These are phyloP conservation scores for Zootoca vivipara DNA, from an alignment of 2,113 vertebrate genomes.

Conservation along the genomic window DNA sequence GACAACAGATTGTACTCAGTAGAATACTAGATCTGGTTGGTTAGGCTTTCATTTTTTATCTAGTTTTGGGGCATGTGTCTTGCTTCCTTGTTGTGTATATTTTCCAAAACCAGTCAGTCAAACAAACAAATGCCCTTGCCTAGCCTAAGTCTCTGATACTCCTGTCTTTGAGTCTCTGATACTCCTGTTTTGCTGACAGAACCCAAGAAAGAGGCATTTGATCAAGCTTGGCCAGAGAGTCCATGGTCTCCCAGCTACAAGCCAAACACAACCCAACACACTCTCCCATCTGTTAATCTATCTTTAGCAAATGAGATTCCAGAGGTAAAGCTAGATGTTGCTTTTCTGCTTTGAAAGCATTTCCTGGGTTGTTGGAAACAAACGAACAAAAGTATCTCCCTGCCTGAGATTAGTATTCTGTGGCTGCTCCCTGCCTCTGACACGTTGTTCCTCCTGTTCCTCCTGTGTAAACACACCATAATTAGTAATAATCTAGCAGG, in stretches of 20 bases:
- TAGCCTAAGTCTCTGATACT: too few species aligned
- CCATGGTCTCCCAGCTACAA: neutral
- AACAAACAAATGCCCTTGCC: too few species aligned
- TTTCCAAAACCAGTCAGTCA: too few species aligned
- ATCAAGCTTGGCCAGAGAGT: neutral
- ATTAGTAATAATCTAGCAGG: neutral
- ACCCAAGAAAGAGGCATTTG: neutral
- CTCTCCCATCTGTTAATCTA: neutral
- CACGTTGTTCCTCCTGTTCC: constrained; percentile 9
- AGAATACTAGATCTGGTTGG: too few species aligned
- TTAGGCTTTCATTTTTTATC: too few species aligned
- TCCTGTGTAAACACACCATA: neutral
- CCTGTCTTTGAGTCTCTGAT: too few species aligned
- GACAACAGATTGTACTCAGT: too few species aligned
- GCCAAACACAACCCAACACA: neutral
- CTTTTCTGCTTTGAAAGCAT: neutral
- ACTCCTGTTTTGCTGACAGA: neutral
- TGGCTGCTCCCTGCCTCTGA: neutral
- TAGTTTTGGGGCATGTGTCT: too few species aligned
- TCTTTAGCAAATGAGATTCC: neutral
- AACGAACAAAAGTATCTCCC: neutral
- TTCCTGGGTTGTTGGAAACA: neutral
- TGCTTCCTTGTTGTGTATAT: too few species aligned
- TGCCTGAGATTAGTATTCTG: constrained; percentile 13
- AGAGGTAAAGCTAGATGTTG: neutral